Evolutionary conservation across 2,888 invertebrate genomes (phyloP).

Genomic region (Isoperla grammatica): DNA sequence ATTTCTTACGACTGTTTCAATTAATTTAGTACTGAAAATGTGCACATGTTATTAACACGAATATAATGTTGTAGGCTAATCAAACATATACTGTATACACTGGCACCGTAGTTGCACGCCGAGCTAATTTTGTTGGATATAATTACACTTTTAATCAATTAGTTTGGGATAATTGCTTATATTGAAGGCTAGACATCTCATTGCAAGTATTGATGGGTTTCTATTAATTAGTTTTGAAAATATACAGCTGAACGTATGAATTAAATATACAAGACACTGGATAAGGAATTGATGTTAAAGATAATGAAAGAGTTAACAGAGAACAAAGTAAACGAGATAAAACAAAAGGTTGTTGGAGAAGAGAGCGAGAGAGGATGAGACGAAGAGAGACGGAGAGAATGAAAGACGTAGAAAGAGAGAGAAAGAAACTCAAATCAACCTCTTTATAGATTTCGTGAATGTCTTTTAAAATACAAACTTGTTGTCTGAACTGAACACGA

Average conservation of each 20-base stretch:
- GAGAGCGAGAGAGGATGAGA: not conserved
- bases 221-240: no score
- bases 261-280: not conserved
- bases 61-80: no score
- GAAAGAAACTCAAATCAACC: slow-evolving; percentile 13
- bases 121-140: no score
- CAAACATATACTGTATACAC: no score
- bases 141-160: no score
- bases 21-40: no score
- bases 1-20: no score
- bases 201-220: no score
- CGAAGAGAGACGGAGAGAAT: not conserved
- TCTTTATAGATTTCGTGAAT: not conserved
- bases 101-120: no score
- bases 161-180: no score
- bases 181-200: no score
- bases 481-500: slow-evolving; percentile 3
- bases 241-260: not conserved
- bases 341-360: not conserved
- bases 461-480: slow-evolving; percentile 6
- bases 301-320: slow-evolving; percentile 7
- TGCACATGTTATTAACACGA: no score
- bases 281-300: not conserved
- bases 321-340: not conserved
- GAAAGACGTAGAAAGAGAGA: not conserved